Base-by-base conservation (phyloP, 2,797 vertebrate species). In the Choloepus didactylus region DNA sequence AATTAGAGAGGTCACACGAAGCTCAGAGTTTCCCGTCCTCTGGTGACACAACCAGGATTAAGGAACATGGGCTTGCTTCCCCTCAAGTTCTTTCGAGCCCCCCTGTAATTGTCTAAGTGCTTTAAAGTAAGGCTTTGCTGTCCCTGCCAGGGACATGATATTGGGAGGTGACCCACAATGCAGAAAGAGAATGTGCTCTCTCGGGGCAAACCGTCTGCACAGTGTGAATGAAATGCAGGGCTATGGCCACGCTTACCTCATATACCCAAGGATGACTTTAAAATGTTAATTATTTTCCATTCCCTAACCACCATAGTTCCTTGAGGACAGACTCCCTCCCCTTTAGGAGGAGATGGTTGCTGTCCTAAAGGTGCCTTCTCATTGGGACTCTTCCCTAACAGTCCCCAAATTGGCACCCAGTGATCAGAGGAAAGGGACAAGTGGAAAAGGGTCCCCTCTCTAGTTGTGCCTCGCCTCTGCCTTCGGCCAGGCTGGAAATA, bases 91-190 rank as follows among this genome's bases (percentile, higher is more conserved):
- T 60, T 91, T 59, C 51, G 59, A 75, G 51, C 12, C 14, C 41
- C 67, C 21, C 1, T 3, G 18, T 18, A 21, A 66, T 8, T 9
- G 0, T 5, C 41, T 41, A 23, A 82, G 23, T 44, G 29, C 87
- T 67, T 64, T 64, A 92, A 84, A 76, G 46, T 64, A 91, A 72
- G 67, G 56, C 44, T 67, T 80, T 95, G 66, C 44, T 41, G 64
- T 51, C 21, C 69, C 46, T 8, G 41, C 41, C 41, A 44, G 6
- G 41, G 41, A 44, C 41, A 44, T 44, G 41, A 44, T 44, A 44
- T 44, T 44, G 41, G 6, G 15, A 67, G 16, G 10, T 23, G 60
- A 83, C 41, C 35, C 67, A 25, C 72, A 89, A 29, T 41, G 19
- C 60, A 31, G 10, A 12, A 51, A 54, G 62, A 72, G 44, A 25